Evolutionary conservation across 2,797 vertebrate species (phyloP), one percentile per base, ranked within the genome.

Genomic region (Myiotriccus ornatus): DNA sequence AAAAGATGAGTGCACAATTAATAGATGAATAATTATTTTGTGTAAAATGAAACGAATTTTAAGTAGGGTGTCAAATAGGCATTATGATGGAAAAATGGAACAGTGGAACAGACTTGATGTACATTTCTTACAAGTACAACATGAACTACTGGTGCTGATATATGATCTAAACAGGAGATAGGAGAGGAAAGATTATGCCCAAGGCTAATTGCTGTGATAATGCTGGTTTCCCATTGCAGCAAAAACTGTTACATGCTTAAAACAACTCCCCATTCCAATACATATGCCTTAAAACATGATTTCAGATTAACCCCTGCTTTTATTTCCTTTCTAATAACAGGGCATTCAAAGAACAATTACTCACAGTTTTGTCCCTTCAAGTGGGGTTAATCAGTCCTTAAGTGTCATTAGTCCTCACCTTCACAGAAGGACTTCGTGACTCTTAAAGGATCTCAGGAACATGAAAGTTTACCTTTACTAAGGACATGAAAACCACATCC

Each of bases 131-230:
- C 24, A 90, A 94, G 91, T 94, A 91, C 84, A 94, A 91, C 22
- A 46, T 59, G 73, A 96, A 91, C 87, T 56, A 65, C 60, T 46
- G 47, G 75, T 86, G 47, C 89, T 95, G 95, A 97, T 91, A 93
- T 59, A 90, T 75, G 94, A 96, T 96, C 94, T 96, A 97, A 96
- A 97, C 85, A 84, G 77, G 83, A 96, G 96, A 96, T 91, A 82
- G 65, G 86, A 95, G 94, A 95, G 68, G 84, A 91, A 94, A 96
- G 93, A 96, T 79, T 84, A 93, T 81, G 94, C 95, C 88, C 92
- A 69, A 35, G 95, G 95, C 94, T 96, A 96, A 96, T 79, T 94
- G 93, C 90, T 95, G 87, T 89, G 71, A 88, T 97, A 96, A 97
- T 24, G 57, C 78, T 84, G 49, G 56, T 94, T 95, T 97, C 94